Evolutionary conservation across 2,113 vertebrate genomes (phyloP), one percentile per base, ranked within the genome.

Genomic region (Phalacrocorax pelagicus): DNA sequence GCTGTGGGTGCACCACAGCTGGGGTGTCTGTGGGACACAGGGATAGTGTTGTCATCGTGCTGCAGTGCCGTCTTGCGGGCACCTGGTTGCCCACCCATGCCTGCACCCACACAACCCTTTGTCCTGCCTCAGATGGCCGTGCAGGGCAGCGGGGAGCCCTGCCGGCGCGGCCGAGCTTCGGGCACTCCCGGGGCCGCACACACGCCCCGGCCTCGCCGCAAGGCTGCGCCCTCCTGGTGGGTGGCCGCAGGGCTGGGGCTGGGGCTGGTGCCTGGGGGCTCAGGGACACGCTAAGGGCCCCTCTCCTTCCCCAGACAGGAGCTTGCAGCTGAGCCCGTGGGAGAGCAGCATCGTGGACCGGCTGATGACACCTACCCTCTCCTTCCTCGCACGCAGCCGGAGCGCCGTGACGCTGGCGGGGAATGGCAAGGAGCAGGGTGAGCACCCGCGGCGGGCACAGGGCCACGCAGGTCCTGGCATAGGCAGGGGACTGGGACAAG

Each of bases 331-430:
- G 94, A 99, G 98, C 88, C 98, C 99, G 0, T 99, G 99, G 99
- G 99, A 99, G 97, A 99, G 99, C 98, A 99, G 99, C 96, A 99
- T 99, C 8, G 99, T 99, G 77, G 99, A 99, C 96, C 98, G 99
- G 34, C 98, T 99, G 96, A 99, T 99, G 99, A 99, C 99, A 0
- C 99, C 99, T 36, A 99, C 99, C 9, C 98, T 99, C 90, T 99
- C 99, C 67, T 99, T 99, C 97, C 98, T 99, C 18, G 99, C 99
- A 0, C 98, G 99, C 85, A 99, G 99, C 97, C 99, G 99, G 88
- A 99, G 99, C 19, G 99, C 98, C 0, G 99, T 99, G 97, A 99
- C 98, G 1, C 98, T 99, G 96, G 98, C 99, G 5, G 98, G 96
- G 90, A 99, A 98, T 0, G 97, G 98, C 97, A 99, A 98, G 96